Percentiles rank a stretch among this genome's conserved stretches.
Conservation (phyloP, 2,797 vertebrate genomes). For the Ceryle rudis region DNA sequence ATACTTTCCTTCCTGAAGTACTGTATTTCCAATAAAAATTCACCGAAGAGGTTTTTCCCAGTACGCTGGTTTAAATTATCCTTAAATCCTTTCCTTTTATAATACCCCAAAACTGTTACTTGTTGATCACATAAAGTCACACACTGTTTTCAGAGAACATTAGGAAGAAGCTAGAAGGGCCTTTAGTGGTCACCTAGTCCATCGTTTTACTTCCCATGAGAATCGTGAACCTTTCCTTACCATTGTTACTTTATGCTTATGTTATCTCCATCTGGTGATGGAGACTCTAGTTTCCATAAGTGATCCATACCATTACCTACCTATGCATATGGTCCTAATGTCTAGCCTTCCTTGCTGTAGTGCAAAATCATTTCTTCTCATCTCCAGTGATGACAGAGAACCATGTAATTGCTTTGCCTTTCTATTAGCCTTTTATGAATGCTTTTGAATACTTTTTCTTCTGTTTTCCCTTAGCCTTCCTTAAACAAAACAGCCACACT, state of each 20-base stretch:
- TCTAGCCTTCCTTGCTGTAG: not conserved
- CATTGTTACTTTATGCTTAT: not conserved
- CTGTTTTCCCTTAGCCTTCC: not conserved
- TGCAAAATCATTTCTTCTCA: not conserved
- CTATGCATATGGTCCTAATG: not conserved
- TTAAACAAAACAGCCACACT: not conserved
- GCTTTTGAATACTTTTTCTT: not conserved
- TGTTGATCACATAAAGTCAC: not conserved
- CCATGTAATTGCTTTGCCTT: not conserved
- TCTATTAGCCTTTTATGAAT: not conserved
- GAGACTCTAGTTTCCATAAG: not conserved
- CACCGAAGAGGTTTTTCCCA: not conserved
- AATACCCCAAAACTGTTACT: not conserved
- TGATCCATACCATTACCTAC: not conserved
- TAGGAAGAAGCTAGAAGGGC: not conserved
- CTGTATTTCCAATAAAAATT: not conserved
- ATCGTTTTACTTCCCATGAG: not conserved
- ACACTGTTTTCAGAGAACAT: not conserved
- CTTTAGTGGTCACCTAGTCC: not conserved
- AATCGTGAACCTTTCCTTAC: not conserved
- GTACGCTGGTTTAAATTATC: not conserved
- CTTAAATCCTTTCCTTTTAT: not conserved
- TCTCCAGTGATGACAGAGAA: not conserved
- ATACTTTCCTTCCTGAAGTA: not conserved
- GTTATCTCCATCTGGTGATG: not conserved